Evolutionary conservation across 2,888 invertebrate genomes (phyloP).

Genomic region (Pycnomerus fuliginosus): DNA sequence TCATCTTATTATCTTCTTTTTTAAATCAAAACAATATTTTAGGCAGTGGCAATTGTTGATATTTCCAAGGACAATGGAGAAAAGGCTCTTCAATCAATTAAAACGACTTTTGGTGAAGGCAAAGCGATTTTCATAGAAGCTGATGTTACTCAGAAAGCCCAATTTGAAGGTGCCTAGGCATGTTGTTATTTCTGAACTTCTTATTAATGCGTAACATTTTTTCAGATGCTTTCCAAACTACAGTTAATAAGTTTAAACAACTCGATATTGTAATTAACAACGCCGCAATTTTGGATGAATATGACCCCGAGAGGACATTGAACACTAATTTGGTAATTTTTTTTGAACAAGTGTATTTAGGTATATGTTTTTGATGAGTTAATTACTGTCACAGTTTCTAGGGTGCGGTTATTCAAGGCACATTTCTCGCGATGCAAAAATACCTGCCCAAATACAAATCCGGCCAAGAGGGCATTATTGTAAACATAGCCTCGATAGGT

Average conservation of each 20-base stretch:
- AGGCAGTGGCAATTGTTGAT: slow-evolving; percentile 27
- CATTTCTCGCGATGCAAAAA: slow-evolving; percentile 6
- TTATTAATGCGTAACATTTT: slow-evolving; percentile 3
- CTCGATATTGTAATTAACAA: slow-evolving; percentile 25
- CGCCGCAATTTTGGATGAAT: slow-evolving; percentile 22
- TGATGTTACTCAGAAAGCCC: slow-evolving; percentile 23
- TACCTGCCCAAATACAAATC: slow-evolving; percentile 28
- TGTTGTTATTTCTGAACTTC: slow-evolving; percentile 1
- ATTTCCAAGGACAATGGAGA: slow-evolving; percentile 8
- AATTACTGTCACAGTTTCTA: background rate
- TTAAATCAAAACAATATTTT: slow-evolving; percentile 9
- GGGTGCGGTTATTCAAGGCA: slow-evolving; percentile 21
- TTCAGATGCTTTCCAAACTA: slow-evolving; percentile 10
- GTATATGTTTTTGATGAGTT: background rate
- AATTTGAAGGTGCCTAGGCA: slow-evolving; percentile 23
- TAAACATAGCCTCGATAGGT: slow-evolving; percentile 33
- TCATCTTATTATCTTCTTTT: background rate
- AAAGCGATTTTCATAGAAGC: slow-evolving; percentile 25
- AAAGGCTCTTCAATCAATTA: slow-evolving; percentile 3
- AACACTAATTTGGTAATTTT: background rate
- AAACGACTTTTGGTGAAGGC: slow-evolving; percentile 12
- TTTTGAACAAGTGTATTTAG: background rate
- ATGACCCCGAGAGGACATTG: slow-evolving; percentile 5
- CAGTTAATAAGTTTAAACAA: slow-evolving; percentile 13
- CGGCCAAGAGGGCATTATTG: slow-evolving; percentile 31